These are phyloP conservation scores for Pseudorhombus dupliciocellatus DNA, from an alignment of 2,113 vertebrate genomes.

Conservation along the genomic window DNA sequence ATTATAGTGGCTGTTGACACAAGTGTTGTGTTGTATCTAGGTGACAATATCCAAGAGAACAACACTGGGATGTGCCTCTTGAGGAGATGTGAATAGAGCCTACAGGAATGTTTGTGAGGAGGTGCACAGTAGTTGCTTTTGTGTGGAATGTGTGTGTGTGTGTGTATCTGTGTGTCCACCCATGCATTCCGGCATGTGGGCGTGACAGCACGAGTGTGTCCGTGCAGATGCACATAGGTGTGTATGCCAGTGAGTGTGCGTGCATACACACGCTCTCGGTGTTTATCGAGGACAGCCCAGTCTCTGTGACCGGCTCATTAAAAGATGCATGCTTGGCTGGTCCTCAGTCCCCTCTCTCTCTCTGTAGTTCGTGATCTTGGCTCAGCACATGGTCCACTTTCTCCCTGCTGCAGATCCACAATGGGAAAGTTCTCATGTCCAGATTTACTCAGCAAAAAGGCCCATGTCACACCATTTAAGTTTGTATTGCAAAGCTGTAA, in stretches of 20 bases:
- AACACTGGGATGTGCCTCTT: slow-evolving; percentile 35
- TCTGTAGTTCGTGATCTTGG: slow-evolving; percentile 55
- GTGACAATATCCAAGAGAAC: slow-evolving; percentile 47
- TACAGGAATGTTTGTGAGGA: slow-evolving; percentile 54
- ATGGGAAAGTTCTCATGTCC: slow-evolving; percentile 18
- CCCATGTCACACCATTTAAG: neutral
- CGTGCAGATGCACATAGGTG: slow-evolving; percentile 28
- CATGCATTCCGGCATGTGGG: slow-evolving; percentile 47
- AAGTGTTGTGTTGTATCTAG: slow-evolving; percentile 57
- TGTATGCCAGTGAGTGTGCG: slow-evolving; percentile 27
- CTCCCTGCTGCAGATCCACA: slow-evolving; percentile 3
- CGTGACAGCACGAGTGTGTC: slow-evolving; percentile 38
- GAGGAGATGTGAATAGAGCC: slow-evolving; percentile 41
- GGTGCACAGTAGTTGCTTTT: slow-evolving; percentile 40
- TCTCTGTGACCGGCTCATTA: slow-evolving; percentile 77
- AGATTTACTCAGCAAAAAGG: slow-evolving; percentile 18
- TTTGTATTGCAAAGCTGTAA: neutral
- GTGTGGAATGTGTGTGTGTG: slow-evolving; percentile 27
- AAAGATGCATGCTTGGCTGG: slow-evolving; percentile 72
- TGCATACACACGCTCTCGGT: slow-evolving; percentile 27
- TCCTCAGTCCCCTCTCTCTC: slow-evolving; percentile 48
- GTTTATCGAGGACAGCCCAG: slow-evolving; percentile 63
- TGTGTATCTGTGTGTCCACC: slow-evolving; percentile 8
- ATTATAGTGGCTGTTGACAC: slow-evolving; percentile 25
- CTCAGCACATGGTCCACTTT: slow-evolving; percentile 28